These are phyloP conservation scores for Salminus brasiliensis DNA, from an alignment of 2,113 vertebrate genomes.

Conservation along the genomic window DNA sequence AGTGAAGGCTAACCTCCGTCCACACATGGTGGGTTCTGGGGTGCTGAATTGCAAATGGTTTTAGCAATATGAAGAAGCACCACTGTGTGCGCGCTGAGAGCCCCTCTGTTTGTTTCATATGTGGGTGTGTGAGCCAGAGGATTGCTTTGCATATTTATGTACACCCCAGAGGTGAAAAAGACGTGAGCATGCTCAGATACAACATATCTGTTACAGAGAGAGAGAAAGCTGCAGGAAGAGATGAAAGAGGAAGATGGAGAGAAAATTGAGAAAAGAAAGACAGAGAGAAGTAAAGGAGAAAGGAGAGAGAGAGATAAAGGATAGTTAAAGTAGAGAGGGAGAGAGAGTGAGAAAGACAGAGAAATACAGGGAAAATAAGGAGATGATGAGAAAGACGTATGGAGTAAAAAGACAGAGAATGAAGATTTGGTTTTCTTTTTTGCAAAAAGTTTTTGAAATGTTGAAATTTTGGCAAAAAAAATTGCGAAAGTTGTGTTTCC, in stretches of 20 bases:
- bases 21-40: background rate
- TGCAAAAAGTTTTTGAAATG: too few relatives aligned
- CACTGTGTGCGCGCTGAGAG: background rate
- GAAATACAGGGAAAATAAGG: too few relatives aligned
- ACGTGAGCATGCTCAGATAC: constrained; percentile 23
- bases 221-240: background rate
- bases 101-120: background rate
- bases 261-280: too few relatives aligned
- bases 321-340: background rate
- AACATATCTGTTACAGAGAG: background rate
- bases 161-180: constrained; percentile 9
- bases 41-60: background rate
- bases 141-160: constrained; percentile 17
- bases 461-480: too few relatives aligned
- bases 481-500: too few relatives aligned
- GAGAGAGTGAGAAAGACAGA: background rate
- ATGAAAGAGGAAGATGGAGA: too few relatives aligned
- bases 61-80: constrained; percentile 28
- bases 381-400: too few relatives aligned
- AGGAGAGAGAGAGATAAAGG: too few relatives aligned
- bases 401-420: too few relatives aligned
- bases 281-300: background rate
- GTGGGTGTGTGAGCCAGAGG: constrained; percentile 11
- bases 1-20: background rate
- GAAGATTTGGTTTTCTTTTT: too few relatives aligned